Base-by-base conservation (phyloP, 2,113 vertebrate genomes). In the Cyprinodon tularosa region DNA sequence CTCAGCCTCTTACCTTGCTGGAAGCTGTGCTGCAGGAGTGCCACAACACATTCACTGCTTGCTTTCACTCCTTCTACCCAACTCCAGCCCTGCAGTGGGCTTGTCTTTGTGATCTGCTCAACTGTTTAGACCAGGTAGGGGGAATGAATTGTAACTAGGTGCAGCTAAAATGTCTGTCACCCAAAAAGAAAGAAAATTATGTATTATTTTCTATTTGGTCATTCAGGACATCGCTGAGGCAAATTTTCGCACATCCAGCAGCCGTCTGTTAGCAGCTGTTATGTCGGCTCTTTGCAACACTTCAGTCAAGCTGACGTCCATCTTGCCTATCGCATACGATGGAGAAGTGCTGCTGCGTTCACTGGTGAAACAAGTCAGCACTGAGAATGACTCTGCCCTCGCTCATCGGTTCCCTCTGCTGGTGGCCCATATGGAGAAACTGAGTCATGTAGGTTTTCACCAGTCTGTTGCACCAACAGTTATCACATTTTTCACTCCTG, bases 281-380 rank as follows among this genome's bases (percentile, higher is more conserved):
- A 99, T 99, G 98, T 99, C 98, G 11, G 98, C 98, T 4, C 93
- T 99, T 22, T 99, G 98, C 88, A 97, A 99, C 84, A 98, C 98
- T 0, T 99, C 97, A 0, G 97, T 99, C 5, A 99, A 98, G 85
- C 91, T 99, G 87, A 99, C 97, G 3, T 99, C 98, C 42, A 98
- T 99, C 81, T 95, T 99, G 40, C 98, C 98, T 0, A 98, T 99
- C n/a, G 97, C 98, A 0, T 99, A 98, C 7, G 97, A 99, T 1
- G 97, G 98, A 17, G 98, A 99, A 81, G 96, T 96, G 0, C 84
- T 99, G 13, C 91, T 99, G 57, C 95, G 97, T 38, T 98, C 98
- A 0, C 94, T 98, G 83, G 96, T 97, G 77, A 99, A 99, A 70
- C 98, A 99, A 93, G 97, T 98, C 83, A 99, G 98, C 94, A 99